Conservation (phyloP, 2,797 vertebrate species). For the Todus mexicanus region DNA sequence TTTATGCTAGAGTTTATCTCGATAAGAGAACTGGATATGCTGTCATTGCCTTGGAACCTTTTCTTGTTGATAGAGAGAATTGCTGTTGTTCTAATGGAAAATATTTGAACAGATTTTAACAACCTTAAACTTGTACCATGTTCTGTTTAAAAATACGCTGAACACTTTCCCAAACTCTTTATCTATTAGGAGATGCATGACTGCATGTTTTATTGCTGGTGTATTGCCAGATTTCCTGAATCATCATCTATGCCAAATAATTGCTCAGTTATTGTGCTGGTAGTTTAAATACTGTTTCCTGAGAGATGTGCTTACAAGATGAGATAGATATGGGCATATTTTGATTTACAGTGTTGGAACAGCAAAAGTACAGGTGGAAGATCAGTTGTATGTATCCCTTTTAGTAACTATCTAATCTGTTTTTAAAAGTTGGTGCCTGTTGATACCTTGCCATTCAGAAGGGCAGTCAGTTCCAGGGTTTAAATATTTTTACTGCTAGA, state of each 20-base stretch:
- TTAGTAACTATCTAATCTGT: background rate
- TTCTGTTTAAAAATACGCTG: slow-evolving; percentile 33
- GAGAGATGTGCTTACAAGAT: background rate
- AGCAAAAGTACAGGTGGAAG: background rate
- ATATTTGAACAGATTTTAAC: slow-evolving; percentile 32
- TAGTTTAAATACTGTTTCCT: slow-evolving; percentile 9
- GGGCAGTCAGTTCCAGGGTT: background rate
- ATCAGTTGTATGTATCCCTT: background rate
- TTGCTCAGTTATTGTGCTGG: slow-evolving; percentile 33
- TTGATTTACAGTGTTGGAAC: background rate
- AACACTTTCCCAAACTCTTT: background rate
- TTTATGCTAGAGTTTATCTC: background rate
- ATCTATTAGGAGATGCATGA: background rate
- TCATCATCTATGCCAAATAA: slow-evolving; percentile 24
- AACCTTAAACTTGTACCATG: background rate
- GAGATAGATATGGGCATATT: background rate
- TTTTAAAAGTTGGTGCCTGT: background rate
- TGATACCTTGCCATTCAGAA: background rate
- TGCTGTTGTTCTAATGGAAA: slow-evolving; percentile 7
- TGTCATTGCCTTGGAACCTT: background rate
- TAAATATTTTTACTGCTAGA: background rate
- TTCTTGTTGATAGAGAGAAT: background rate
- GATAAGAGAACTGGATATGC: background rate
- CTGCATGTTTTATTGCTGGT: slow-evolving; percentile 17
- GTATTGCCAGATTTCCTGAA: background rate